Evolutionary conservation across 2,113 vertebrate genomes (phyloP).

Genomic region (Alligator mississippiensis): DNA sequence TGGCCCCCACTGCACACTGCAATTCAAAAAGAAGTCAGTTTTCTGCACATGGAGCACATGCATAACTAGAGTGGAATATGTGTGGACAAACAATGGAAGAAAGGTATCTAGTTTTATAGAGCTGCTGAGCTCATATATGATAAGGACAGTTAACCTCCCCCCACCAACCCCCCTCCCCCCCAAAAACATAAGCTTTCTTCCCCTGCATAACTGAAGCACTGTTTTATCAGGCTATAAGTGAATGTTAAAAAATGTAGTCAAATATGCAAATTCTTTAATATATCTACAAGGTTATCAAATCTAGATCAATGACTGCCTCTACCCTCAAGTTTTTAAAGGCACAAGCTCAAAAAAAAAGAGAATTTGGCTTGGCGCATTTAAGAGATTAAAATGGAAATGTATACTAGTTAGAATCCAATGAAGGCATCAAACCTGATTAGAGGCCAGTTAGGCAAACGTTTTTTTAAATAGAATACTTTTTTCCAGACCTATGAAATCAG

Average conservation of each 20-base stretch:
- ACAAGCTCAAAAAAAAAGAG: background rate
- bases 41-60: too few relatives aligned
- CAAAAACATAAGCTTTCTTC: background rate
- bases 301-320: background rate
- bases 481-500: background rate
- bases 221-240: background rate
- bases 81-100: too few relatives aligned
- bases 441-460: background rate
- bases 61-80: too few relatives aligned
- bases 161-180: too few relatives aligned
- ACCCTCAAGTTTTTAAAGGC: background rate
- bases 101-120: too few relatives aligned
- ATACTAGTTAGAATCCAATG: background rate
- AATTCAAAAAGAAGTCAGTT: too few relatives aligned
- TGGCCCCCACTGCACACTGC: too few relatives aligned
- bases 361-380: background rate
- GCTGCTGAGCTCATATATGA: too few relatives aligned
- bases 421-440: background rate
- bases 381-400: background rate
- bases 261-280: background rate
- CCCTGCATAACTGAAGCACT: background rate
- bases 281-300: background rate
- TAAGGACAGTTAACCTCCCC: too few relatives aligned
- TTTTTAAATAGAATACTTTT: background rate
- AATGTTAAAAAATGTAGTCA: background rate